A percentile compares a stretch with the other conserved stretches of the same genome.
Conservation (phyloP, 2,797 vertebrate genomes). For the Sphenodon punctatus region DNA sequence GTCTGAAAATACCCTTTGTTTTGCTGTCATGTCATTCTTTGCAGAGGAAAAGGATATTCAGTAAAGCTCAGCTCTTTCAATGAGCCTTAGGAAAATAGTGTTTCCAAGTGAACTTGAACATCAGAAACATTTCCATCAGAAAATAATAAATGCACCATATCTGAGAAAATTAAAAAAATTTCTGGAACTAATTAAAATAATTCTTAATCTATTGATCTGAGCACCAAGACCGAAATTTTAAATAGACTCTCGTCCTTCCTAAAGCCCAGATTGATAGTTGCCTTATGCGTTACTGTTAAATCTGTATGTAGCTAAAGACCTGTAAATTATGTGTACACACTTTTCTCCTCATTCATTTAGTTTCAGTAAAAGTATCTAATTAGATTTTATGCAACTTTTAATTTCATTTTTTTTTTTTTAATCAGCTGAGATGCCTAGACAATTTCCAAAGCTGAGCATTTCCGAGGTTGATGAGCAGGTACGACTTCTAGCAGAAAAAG, state of each 20-base stretch:
- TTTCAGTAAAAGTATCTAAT: neutral
- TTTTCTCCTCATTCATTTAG: neutral
- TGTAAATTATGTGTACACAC: neutral
- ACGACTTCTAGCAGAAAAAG: conserved; percentile 88
- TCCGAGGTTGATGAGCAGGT: conserved; percentile 87
- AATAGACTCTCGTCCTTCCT: neutral
- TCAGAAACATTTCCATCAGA: neutral
- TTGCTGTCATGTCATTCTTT: neutral
- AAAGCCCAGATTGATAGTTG: neutral
- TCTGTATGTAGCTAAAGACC: neutral
- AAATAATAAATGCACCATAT: neutral
- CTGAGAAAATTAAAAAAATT: neutral
- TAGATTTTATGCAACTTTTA: neutral
- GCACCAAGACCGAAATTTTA: neutral
- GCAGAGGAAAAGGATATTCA: neutral
- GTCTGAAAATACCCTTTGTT: too few species aligned
- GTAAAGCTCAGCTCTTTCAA: neutral
- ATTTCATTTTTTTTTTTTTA: conserved; percentile 9
- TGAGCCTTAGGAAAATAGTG: neutral
- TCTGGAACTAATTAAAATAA: neutral
- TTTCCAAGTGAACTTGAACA: neutral
- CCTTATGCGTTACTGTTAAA: neutral
- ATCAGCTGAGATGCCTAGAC: conserved; percentile 84
- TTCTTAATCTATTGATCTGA: neutral
- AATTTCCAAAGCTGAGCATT: conserved; percentile 88